Conservation (phyloP, 1,140 invertebrate genomes). For the Mercenaria mercenaria region DNA sequence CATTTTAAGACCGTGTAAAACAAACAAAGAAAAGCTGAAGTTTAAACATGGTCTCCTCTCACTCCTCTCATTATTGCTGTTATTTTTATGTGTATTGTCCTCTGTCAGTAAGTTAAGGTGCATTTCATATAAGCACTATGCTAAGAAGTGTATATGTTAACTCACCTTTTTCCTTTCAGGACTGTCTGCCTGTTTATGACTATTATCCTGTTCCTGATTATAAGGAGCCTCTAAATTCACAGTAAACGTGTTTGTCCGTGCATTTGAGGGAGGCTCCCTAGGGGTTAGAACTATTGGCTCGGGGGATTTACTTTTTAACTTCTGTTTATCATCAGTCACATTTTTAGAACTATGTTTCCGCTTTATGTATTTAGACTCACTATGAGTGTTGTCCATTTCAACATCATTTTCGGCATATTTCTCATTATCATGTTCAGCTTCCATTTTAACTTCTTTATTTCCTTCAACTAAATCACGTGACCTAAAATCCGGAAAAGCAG, state of each 20-base stretch:
- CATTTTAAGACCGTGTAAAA: too few species aligned
- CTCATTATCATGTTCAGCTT: constrained; percentile 50
- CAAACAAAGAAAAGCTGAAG: too few species aligned
- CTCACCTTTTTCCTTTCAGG: constrained; percentile 79
- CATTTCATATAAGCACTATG: too few species aligned
- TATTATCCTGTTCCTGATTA: constrained; percentile 53
- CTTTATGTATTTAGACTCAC: constrained; percentile 76
- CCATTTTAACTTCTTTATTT: constrained; percentile 41
- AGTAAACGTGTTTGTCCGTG: constrained; percentile 73
- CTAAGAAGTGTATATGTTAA: too few species aligned
- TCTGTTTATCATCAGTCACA: constrained; percentile 40
- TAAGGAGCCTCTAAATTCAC: constrained; percentile 76
- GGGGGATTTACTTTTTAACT: constrained; percentile 48
- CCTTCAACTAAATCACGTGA: constrained; percentile 70
- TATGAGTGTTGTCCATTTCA: constrained; percentile 56
- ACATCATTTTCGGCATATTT: constrained; percentile 43
- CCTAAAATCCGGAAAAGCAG: constrained; percentile 78
- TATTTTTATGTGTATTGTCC: too few species aligned
- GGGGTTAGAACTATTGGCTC: constrained; percentile 49
- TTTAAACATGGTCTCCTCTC: too few species aligned
- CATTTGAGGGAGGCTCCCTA: constrained; percentile 8
- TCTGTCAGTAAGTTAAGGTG: too few species aligned
- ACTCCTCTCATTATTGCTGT: too few species aligned
- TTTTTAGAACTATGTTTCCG: constrained; percentile 64
- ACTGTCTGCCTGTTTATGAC: constrained; percentile 64